These are phyloP conservation scores for Coleophora deauratella DNA, from an alignment of 2,888 invertebrate species.

Conservation along the genomic window DNA sequence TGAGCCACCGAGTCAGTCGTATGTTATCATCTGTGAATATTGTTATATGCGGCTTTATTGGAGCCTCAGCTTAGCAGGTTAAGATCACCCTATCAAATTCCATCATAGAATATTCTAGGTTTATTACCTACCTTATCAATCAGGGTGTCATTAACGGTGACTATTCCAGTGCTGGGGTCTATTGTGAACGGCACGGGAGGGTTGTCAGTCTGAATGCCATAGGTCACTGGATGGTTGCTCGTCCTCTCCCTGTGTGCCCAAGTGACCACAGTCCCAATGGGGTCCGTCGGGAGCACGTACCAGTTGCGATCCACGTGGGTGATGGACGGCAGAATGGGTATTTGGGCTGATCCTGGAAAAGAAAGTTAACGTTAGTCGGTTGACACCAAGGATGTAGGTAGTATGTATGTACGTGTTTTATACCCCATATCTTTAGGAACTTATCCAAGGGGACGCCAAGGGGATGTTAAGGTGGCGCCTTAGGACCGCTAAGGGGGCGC, in stretches of 20 bases:
- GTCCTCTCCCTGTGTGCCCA: slow-evolving; percentile 79
- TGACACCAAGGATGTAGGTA: no score
- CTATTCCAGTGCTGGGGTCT: slow-evolving; percentile 82
- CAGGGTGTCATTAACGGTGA: slow-evolving; percentile 86
- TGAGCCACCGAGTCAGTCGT: no score
- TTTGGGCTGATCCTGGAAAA: slow-evolving; percentile 57
- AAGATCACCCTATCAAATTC: no score
- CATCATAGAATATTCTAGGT: no score
- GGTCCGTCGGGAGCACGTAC: slow-evolving; percentile 81
- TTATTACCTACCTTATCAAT: slow-evolving; percentile 77
- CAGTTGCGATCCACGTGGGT: slow-evolving; percentile 83
- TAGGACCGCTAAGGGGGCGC: no score
- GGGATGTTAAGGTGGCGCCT: no score
- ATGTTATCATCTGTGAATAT: no score
- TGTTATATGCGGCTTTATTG: no score
- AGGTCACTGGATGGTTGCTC: slow-evolving; percentile 77
- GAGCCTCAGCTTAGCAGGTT: no score
- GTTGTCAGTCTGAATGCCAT: slow-evolving; percentile 78
- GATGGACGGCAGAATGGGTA: slow-evolving; percentile 78
- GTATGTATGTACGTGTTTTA: no score
- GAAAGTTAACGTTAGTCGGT: background rate
- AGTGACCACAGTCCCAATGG: slow-evolving; percentile 81
- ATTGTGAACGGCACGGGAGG: slow-evolving; percentile 83
- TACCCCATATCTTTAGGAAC: no score
- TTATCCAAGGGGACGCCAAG: no score